phyloP scores from a whole-genome alignment of 35 echinoderm and acorn worm species.

The Diadema setosum region DNA sequence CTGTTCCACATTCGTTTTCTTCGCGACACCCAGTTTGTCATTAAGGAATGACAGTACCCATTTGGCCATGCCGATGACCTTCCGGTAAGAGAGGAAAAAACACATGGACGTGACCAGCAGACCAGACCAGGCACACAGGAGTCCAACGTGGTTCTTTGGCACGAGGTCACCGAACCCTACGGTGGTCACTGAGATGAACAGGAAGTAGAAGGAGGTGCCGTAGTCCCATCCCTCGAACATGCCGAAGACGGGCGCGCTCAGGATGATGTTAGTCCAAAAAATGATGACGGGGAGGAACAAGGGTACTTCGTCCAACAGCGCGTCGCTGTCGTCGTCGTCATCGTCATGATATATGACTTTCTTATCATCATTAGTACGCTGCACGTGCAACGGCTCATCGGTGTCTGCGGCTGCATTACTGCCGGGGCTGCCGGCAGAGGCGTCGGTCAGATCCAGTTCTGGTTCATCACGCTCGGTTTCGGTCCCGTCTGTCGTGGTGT shows the following conservation, averaged over 20 bases:
- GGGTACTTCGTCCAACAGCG: background rate
- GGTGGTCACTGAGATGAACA: conserved; percentile 65
- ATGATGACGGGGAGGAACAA: background rate
- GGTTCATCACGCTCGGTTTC: background rate
- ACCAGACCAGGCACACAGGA: background rate
- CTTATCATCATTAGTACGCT: background rate
- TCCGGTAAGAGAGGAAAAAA: background rate
- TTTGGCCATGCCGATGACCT: background rate
- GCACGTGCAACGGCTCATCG: background rate
- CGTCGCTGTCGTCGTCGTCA: background rate
- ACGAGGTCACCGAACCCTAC: conserved; percentile 68
- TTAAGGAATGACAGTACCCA: background rate
- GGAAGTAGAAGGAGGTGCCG: conserved; percentile 23
- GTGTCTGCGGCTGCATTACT: background rate
- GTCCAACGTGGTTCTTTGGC: background rate
- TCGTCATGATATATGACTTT: no score
- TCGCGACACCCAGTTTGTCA: no score
- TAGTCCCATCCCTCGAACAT: conserved; percentile 54
- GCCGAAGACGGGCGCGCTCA: conserved; percentile 22
- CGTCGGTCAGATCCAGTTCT: background rate
- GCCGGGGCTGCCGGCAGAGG: no score
- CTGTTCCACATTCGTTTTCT: no score
- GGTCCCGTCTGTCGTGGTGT: background rate
- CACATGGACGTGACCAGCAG: background rate
- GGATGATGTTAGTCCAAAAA: conserved; percentile 17